Percentiles rank a stretch among this genome's conserved stretches.
These are phyloP conservation scores for Andricus quercusramuli DNA, from an alignment of 2,888 invertebrate genomes.

Conservation along the genomic window DNA sequence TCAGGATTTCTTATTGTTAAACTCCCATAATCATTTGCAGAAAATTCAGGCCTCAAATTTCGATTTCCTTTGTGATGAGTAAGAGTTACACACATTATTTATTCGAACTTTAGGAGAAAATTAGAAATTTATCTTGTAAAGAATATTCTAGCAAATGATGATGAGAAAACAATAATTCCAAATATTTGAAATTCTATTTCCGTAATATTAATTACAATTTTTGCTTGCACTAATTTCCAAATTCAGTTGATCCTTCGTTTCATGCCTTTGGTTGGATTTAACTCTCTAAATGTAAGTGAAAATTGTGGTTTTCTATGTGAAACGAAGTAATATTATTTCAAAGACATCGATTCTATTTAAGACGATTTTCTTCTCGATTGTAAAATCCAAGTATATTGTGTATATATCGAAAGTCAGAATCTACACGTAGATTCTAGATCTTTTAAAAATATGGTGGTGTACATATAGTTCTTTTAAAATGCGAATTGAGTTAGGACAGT, in stretches of 20 bases:
- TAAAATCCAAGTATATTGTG: conserved; percentile 23
- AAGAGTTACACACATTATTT: no score
- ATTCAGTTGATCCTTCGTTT: conserved; percentile 9
- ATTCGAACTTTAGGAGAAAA: not conserved
- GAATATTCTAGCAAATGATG: not conserved
- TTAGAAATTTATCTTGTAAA: not conserved
- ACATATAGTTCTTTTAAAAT: conserved; percentile 28
- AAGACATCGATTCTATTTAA: conserved; percentile 6
- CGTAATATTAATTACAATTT: no score
- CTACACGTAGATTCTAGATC: conserved; percentile 61
- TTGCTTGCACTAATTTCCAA: not conserved
- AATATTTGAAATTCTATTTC: no score
- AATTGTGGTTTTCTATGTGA: not conserved
- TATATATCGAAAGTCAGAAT: conserved; percentile 54
- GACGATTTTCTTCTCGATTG: not conserved
- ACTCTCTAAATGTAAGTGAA: not conserved
- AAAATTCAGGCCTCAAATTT: not conserved
- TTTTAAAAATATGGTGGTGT: conserved; percentile 47
- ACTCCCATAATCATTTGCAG: not conserved
- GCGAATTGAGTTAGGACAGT: conserved; percentile 47
- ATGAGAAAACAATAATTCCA: not conserved
- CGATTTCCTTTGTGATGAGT: not conserved
- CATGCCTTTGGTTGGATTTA: not conserved
- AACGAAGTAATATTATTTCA: conserved; percentile 3
- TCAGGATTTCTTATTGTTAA: not conserved